Evolutionary conservation across 1,140 invertebrate species (phyloP).

Genomic region (Cherax destructor): DNA sequence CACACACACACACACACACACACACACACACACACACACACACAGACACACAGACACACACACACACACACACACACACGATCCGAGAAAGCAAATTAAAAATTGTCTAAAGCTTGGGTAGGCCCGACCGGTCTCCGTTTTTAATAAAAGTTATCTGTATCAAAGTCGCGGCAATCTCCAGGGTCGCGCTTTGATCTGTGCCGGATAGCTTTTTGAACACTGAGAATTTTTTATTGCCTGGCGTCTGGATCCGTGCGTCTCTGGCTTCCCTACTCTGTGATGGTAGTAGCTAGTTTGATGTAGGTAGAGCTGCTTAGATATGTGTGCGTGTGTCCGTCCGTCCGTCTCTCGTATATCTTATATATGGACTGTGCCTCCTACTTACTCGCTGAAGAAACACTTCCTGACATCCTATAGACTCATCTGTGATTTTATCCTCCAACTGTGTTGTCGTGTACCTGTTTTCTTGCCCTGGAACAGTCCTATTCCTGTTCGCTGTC

Average conservation of each 20-base stretch:
- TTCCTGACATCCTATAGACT: no score
- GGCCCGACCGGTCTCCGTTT: neutral
- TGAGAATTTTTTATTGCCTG: slow-evolving; percentile 8
- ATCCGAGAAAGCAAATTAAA: slow-evolving; percentile 15
- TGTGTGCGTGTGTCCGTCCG: neutral
- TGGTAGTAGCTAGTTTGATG: neutral
- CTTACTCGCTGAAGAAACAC: no score
- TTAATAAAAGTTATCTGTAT: slow-evolving; percentile 21
- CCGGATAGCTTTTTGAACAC: slow-evolving; percentile 8
- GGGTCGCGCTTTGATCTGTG: slow-evolving; percentile 9
- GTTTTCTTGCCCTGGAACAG: no score
- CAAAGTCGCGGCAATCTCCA: slow-evolving; percentile 16
- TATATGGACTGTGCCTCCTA: no score
- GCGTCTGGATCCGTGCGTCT: neutral
- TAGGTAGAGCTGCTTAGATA: neutral
- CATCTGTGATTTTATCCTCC: no score
- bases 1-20: slow-evolving; percentile 20
- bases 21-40: slow-evolving; percentile 14
- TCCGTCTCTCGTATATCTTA: neutral
- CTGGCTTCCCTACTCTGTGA: neutral
- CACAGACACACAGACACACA: slow-evolving; percentile 6
- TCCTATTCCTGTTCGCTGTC: no score
- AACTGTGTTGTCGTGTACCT: no score
- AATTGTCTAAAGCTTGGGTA: neutral
- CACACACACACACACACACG: slow-evolving; percentile 1